Evolutionary conservation across 2,888 invertebrate genomes (phyloP), one percentile per base, ranked within the genome.

Genomic region (Cerastis rubricosa): DNA sequence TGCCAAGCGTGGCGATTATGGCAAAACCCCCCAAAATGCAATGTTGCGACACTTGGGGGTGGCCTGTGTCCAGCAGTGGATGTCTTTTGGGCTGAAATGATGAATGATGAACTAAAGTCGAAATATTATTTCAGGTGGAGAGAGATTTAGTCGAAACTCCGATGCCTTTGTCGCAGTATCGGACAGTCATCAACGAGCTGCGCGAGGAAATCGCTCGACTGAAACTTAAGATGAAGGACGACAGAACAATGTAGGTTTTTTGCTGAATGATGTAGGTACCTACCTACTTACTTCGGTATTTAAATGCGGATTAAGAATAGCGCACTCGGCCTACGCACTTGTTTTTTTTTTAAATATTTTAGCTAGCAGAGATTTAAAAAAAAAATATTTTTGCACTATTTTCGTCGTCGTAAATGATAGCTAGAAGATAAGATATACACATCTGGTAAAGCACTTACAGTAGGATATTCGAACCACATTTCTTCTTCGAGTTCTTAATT

Each of bases 131-230:
- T 59, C 91, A 98, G 98, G 97, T 98, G 35, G 97, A 97, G 88
- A 95, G 97, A 54, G 98, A 98, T 90, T 95, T 97, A 51, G 94
- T 97, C 47, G 97, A 98, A 89, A 97, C 98, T 12, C 97, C 98
- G 19, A 97, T 98, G 94, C 98, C 98, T 90, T 97, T 98, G n/a
- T 98, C 98, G 0, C 98, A 98, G 92, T 99, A 99, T 91, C 98
- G 98, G 73, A 98, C 98, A 68, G 98, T 98, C 78, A 98, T 99
- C 81, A 97, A 97, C 78, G 99, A 99, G 87, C 95, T 99, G 74
- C 97, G 99, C 25, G 98, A 98, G 83, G 99, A 99, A 94, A 99
- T 99, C 54, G 96, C 97, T 1, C 97, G 98, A 22, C 95, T 99
- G 73, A 98, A 98, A 89, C 97, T 97, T n/a, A 98, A 98, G 94